Conservation (phyloP, 1,140 invertebrate genomes). For the Panonychus citri region DNA sequence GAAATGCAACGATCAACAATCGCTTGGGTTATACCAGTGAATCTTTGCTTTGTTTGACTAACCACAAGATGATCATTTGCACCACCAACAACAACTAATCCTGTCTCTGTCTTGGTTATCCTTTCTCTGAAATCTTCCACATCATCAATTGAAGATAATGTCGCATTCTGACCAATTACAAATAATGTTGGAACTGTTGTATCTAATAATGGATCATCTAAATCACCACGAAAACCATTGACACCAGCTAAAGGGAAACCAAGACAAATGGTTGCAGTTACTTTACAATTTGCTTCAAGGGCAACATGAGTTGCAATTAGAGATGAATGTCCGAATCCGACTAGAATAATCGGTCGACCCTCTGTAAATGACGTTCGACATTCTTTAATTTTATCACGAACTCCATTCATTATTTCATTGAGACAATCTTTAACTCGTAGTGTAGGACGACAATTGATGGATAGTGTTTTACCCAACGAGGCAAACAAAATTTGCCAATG, state of each 20-base stretch:
- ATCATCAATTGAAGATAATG: conserved; percentile 36
- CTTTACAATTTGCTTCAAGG: conserved; percentile 14
- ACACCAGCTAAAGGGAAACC: conserved; percentile 53
- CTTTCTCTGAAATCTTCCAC: conserved; percentile 47
- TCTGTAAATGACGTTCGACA: conserved; percentile 6
- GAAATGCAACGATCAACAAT: conserved; percentile 52
- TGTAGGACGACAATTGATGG: conserved; percentile 15
- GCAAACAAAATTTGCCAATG: conserved; percentile 44
- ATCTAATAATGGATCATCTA: conserved; percentile 50
- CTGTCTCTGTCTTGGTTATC: conserved; percentile 43
- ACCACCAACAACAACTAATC: conserved; percentile 52
- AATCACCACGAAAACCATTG: conserved; percentile 45
- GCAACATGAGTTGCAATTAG: conserved; percentile 30
- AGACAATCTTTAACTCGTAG: conserved; percentile 8
- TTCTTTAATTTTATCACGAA: conserved; percentile 15
- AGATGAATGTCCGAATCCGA: conserved; percentile 50
- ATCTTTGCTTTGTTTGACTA: conserved; percentile 38
- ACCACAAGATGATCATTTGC: conserved; percentile 52
- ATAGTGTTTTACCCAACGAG: conserved; percentile 38
- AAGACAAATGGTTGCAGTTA: conserved; percentile 49
- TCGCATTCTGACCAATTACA: conserved; percentile 50
- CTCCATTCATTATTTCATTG: conserved; percentile 11
- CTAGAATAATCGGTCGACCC: conserved; percentile 41
- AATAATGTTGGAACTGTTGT: conserved; percentile 48
- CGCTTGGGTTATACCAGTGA: conserved; percentile 49